Percentiles rank a stretch among this genome's conserved stretches.
Evolutionary conservation across 2,797 vertebrate species (phyloP).

Genomic region (Lithobates pipiens): DNA sequence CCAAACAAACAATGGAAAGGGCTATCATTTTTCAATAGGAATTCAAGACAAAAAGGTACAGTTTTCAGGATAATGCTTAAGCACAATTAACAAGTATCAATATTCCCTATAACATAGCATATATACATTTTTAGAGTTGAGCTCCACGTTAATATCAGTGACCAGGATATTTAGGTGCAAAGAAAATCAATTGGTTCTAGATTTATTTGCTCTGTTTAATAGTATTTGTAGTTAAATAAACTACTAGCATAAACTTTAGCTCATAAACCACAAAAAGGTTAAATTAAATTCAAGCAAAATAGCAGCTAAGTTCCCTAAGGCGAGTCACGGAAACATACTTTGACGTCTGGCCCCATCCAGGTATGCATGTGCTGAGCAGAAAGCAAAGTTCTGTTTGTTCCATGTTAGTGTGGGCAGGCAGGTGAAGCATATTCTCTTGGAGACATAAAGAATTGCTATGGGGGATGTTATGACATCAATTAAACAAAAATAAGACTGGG

Average conservation of each 20-base stretch:
- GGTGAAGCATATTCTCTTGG: conserved; percentile 29
- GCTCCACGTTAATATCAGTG: not conserved
- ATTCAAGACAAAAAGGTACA: no score
- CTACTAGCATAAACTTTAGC: not conserved
- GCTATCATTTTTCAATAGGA: no score
- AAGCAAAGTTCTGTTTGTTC: conserved; percentile 39
- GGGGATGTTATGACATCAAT: conserved; percentile 34
- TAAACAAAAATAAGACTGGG: conserved; percentile 3
- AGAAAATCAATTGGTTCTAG: not conserved
- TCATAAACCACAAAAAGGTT: not conserved
- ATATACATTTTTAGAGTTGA: no score
- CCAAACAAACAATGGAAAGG: no score
- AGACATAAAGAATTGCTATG: conserved; percentile 33
- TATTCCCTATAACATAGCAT: no score
- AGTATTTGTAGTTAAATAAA: conserved; percentile 2
- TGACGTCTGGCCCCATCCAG: conserved; percentile 33
- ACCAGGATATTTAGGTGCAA: not conserved
- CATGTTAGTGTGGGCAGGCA: conserved; percentile 36
- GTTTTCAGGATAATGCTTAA: no score
- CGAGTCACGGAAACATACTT: conserved; percentile 38
- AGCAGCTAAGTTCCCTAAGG: conserved; percentile 11
- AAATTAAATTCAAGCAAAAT: conserved; percentile 17
- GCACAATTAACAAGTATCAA: no score
- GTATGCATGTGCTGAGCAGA: conserved; percentile 45
- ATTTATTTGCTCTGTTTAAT: not conserved